Evolutionary conservation across 2,888 invertebrate species (phyloP), one percentile per base, ranked within the genome.

Genomic region (Anodontia alba): DNA sequence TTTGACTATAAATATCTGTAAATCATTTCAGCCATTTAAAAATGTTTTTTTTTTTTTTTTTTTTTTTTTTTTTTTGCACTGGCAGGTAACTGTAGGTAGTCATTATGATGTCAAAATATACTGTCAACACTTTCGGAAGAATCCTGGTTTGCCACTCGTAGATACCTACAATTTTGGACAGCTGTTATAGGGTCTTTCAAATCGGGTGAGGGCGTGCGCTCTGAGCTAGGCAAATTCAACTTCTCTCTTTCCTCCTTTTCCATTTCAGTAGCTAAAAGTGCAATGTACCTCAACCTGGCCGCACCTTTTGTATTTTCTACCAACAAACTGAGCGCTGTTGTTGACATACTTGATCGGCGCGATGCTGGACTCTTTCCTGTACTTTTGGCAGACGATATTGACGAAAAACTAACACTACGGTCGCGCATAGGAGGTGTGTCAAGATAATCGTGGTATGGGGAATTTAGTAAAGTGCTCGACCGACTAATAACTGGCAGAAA

Each of bases 251-350:
- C 79, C 33, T 81, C 84, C 29, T 67, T 74, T 51, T 80, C 80
- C 84, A 85, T 81, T 36, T 80, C 81, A 20, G 38, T 57, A 8
- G 84, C 81, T 26, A 85, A 69, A 57, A 67, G n/a, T 1, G 77
- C 78, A n/a, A 85, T 85, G 49, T 85, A 85, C n/a, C 81, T 71
- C 3, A 85, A 54, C 31, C 80, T 85, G 7, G 84, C 84, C 1
- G 80, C 76, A 0, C 84, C 84, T 17, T 78, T 80, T 23, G 81
- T 81, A 0, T 80, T 54, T 36, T 85, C 81, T 7, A 85, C 81
- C 29, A 81, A 38, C 17, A 78, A 49, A 54, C 81, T 77, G 10
- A 85, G 49, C 12, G 75, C 26, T n/a, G 81, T n/a, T 1, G 73
- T 70, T 8, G 26, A 49, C 23, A 83, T 12, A 57, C 83, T 80